These are phyloP conservation scores for Pseudomugil tenellus DNA, from an alignment of 2,797 vertebrate species.

Conservation along the genomic window DNA sequence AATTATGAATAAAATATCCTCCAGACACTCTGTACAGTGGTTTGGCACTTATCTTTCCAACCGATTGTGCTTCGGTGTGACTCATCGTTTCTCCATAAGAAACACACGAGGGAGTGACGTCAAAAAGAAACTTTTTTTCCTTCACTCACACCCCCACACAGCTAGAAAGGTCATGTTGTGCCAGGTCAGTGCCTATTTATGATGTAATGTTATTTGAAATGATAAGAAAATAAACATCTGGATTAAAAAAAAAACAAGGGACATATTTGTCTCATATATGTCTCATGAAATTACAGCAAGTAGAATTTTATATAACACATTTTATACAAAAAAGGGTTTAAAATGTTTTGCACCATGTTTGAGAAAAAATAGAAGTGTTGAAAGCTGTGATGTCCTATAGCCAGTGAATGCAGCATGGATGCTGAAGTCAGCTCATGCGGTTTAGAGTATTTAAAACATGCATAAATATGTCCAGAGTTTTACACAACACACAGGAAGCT, in stretches of 20 bases:
- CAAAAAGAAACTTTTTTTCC: not conserved
- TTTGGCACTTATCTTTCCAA: not conserved
- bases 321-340: not conserved
- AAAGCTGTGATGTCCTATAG: not conserved
- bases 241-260: no score
- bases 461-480: not conserved
- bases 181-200: not conserved
- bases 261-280: no score
- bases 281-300: not conserved
- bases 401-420: not conserved
- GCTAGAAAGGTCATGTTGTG: not conserved
- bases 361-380: not conserved
- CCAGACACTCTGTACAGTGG: not conserved
- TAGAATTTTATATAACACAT: not conserved
- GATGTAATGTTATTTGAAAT: not conserved
- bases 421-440: not conserved
- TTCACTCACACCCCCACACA: no score
- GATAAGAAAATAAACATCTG: not conserved
- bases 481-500: not conserved
- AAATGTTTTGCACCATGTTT: not conserved
- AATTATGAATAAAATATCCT: not conserved
- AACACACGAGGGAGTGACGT: not conserved
- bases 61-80: constrained; percentile 23
- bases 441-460: not conserved
- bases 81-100: constrained; percentile 29